Percentiles rank a stretch among this genome's conserved stretches.
phyloP scores from a whole-genome alignment of 2,113 vertebrate species.

The Austrofundulus limnaeus region DNA sequence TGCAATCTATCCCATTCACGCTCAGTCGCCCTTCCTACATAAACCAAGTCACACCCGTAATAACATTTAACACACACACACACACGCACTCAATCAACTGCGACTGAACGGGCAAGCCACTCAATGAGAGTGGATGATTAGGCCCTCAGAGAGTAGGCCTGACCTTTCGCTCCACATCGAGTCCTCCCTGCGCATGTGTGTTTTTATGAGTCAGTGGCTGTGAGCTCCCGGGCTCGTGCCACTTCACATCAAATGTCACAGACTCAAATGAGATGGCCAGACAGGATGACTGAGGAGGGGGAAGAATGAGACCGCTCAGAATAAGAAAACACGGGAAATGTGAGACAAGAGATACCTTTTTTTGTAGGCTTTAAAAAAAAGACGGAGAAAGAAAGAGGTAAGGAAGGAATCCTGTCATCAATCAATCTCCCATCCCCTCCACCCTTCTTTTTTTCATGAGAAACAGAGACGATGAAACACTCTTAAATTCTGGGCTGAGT shows the following conservation, averaged over 20 bases:
- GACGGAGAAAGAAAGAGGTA: not conserved
- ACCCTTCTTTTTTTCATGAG: conserved; percentile 39
- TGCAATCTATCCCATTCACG: conserved; percentile 32
- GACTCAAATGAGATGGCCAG: conserved; percentile 63
- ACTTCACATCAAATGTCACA: conserved; percentile 77
- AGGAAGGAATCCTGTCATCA: conserved; percentile 24
- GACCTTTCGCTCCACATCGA: conserved; percentile 77
- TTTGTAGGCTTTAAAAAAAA: not conserved
- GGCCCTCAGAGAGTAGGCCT: conserved; percentile 72
- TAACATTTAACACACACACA: conserved; percentile 32
- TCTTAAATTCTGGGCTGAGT: conserved; percentile 49
- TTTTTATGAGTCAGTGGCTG: conserved; percentile 72
- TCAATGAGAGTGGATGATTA: conserved; percentile 78
- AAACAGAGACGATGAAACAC: conserved; percentile 53
- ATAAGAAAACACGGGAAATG: not conserved
- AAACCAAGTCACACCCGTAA: conserved; percentile 30
- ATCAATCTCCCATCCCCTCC: conserved; percentile 48
- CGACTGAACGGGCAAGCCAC: conserved; percentile 64
- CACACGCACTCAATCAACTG: conserved; percentile 61
- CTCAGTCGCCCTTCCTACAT: conserved; percentile 29
- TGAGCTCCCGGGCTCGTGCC: conserved; percentile 53
- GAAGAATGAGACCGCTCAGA: not conserved
- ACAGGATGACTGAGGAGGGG: not conserved
- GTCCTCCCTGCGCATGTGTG: conserved; percentile 63
- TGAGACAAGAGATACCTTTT: not conserved